These are phyloP conservation scores for Drosophila glabriapex DNA, from an alignment of 2,888 invertebrate species.

Conservation along the genomic window DNA sequence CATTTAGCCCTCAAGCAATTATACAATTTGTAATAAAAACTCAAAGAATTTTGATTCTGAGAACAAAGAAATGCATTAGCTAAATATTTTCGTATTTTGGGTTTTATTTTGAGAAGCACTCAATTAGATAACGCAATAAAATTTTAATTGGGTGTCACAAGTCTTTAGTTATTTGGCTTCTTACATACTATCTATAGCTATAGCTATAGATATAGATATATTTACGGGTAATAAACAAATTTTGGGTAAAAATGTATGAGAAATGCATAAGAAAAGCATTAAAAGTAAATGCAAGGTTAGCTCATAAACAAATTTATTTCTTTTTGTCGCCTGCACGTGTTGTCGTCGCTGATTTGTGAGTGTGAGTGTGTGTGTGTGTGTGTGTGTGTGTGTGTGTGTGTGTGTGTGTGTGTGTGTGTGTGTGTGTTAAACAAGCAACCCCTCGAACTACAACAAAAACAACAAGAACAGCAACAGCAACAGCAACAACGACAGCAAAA, in stretches of 20 bases:
- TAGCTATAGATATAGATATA: not conserved
- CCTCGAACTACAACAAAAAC: conserved; percentile 36
- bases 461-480: conserved; percentile 8
- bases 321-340: conserved; percentile 45
- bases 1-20: not conserved
- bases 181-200: not conserved
- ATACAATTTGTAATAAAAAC: not conserved
- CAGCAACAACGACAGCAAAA: conserved; percentile 24
- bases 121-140: not conserved
- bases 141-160: not conserved
- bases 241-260: not conserved
- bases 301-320: conserved; percentile 1
- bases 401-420: conserved; percentile 2
- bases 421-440: conserved; percentile 32
- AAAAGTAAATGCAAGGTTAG: conserved; percentile 15
- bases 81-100: not conserved
- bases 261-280: conserved; percentile 2
- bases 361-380: not conserved
- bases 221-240: not conserved
- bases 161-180: not conserved
- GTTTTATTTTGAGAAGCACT: not conserved
- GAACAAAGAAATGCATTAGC: not conserved
- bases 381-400: too few relatives aligned
- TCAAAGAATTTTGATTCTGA: not conserved
- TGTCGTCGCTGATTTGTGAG: not conserved